Conservation (phyloP, 2,888 invertebrate genomes). For the Zootermopsis nevadensis region DNA sequence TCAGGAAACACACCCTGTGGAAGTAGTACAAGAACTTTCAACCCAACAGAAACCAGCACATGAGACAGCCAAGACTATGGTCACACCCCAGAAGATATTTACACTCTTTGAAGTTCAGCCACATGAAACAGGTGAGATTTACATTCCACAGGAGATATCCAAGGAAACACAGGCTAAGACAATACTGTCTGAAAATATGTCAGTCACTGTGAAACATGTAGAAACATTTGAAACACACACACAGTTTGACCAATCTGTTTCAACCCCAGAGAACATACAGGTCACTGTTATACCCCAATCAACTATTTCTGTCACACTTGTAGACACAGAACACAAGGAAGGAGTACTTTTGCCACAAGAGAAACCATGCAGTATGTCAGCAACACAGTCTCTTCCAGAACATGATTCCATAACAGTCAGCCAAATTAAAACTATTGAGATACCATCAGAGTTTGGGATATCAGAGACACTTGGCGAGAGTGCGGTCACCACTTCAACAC, state of each 20-base stretch:
- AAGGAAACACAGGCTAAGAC: conserved; percentile 52
- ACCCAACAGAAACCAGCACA: conserved; percentile 50
- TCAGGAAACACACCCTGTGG: conserved; percentile 46
- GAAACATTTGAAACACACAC: conserved; percentile 52
- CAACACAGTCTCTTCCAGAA: conserved; percentile 52
- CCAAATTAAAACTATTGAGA: conserved; percentile 51
- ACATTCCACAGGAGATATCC: conserved; percentile 48
- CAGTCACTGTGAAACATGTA: conserved; percentile 48
- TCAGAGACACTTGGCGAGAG: conserved; percentile 47
- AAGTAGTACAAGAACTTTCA: conserved; percentile 49
- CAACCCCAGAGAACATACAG: conserved; percentile 45
- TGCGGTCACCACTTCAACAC: conserved; percentile 45
- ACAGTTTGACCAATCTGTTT: conserved; percentile 33
- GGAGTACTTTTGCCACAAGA: conserved; percentile 50
- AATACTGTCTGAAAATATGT: conserved; percentile 51
- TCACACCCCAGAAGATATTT: conserved; percentile 55
- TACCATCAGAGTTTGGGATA: conserved; percentile 49
- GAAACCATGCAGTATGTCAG: conserved; percentile 55
- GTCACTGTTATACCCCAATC: conserved; percentile 48
- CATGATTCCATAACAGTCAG: conserved; percentile 53
- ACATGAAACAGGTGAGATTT: conserved; percentile 51
- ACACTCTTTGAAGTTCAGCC: conserved; percentile 53
- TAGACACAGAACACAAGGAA: conserved; percentile 51
- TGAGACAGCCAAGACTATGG: conserved; percentile 52
- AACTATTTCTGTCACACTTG: conserved; percentile 51